Base-by-base conservation (phyloP, 2,113 vertebrate species). In the Garra rufa region DNA sequence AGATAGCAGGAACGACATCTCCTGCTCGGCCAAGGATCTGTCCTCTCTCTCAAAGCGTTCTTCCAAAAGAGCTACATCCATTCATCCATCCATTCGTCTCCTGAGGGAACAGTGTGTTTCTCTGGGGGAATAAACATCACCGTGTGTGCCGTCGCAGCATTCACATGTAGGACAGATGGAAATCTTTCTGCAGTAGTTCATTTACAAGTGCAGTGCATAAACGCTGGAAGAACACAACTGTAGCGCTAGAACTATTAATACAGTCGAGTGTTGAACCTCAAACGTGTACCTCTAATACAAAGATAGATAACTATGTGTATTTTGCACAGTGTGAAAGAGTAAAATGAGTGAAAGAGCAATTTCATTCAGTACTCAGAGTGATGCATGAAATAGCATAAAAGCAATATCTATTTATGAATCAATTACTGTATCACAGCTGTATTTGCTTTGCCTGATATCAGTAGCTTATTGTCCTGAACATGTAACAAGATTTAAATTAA, bases 1-100 rank as follows among this genome's bases (percentile, higher is more conserved):
- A 85, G 83, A 86, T 26, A 80, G 85, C 81, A 82, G 87, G 85
- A 63, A 67, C 50, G 82, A 88, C 81, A 78, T 83, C 82, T 88
- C 76, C 77, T 76, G 76, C 52, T 34, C 86, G 69, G 69, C 70
- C 74, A 59, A 30, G 79, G 38, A 86, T 78, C 28, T 61, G 24
- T 67, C 82, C 41, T 24, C 48, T 76, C 30, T 46, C 59, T 19
- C 76, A 67, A 19, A 67, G 63, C 28, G 41, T 46, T 14, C 76
- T 79, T 65, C 50, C 9, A 59, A 59, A 24, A 59, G 55, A 59
- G 55, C 55, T 38, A 1, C 74, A 50, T 50, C 24, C 38, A 1
- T 46, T 6, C 11, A n/a, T 70, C 77, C 24, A 4, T 81, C 50
- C 46, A 13, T 82, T 26, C 9, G 9, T 69, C 65, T 41, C 28